Conservation (phyloP, 2,797 vertebrate genomes). For the Falco concolor region DNA sequence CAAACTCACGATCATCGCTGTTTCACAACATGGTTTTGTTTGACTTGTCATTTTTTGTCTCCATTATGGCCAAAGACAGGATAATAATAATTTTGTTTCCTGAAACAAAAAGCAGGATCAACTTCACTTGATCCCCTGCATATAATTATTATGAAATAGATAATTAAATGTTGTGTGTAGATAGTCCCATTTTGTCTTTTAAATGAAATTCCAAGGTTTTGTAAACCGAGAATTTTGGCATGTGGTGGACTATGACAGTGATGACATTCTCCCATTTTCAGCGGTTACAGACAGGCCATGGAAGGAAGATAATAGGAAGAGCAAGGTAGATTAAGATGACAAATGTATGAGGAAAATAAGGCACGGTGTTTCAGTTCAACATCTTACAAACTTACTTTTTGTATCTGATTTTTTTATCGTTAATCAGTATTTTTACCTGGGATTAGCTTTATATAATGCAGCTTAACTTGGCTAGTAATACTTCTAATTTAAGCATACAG, state of each 20-base stretch:
- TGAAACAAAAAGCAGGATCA: neutral
- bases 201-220: neutral
- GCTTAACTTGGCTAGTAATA: neutral
- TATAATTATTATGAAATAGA: neutral
- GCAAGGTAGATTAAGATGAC: neutral
- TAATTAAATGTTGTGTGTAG: neutral
- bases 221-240: neutral
- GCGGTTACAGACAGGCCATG: neutral
- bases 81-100: neutral
- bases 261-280: neutral
- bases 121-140: neutral
- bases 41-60: rapidly evolving
- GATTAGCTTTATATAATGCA: neutral
- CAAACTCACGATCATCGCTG: neutral
- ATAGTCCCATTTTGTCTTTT: neutral
- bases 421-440: neutral
- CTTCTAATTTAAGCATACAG: neutral
- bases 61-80: neutral
- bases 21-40: neutral
- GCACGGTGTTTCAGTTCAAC: neutral
- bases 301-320: neutral
- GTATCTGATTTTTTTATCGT: neutral
- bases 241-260: neutral
- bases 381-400: neutral
- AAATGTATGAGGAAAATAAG: neutral